Percentiles rank a stretch among this genome's conserved stretches.
Conservation (phyloP, 2,113 vertebrate species). For the Microcebus griseorufus region DNA sequence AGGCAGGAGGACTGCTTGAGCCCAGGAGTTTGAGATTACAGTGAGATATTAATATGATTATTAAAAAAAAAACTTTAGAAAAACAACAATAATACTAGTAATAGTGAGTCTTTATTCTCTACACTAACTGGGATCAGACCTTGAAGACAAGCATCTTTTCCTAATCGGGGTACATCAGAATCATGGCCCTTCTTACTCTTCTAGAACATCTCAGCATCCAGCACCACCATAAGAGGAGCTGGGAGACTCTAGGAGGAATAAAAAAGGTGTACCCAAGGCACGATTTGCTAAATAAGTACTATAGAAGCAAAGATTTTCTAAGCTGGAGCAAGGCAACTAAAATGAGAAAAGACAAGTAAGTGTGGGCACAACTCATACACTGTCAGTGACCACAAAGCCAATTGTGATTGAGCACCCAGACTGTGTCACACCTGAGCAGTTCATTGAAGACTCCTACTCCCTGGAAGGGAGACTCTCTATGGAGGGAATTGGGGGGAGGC, state of each 20-base stretch:
- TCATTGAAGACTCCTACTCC: background rate
- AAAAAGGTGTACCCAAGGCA: background rate
- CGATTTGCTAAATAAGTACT: background rate
- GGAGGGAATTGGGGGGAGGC: background rate
- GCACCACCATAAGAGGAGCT: background rate
- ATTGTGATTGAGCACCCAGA: background rate
- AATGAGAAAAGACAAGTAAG: constrained; percentile 9
- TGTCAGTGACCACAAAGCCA: background rate
- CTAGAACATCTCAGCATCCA: background rate
- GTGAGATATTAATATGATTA: no score
- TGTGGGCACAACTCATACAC: background rate
- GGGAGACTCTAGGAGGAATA: background rate
- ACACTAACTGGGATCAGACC: background rate
- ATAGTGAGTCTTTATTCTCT: constrained; percentile 16
- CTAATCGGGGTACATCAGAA: background rate
- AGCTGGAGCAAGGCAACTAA: constrained; percentile 24
- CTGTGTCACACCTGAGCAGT: background rate
- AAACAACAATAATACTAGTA: background rate
- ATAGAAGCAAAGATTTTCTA: background rate
- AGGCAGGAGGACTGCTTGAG: no score
- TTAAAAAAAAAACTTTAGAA: background rate
- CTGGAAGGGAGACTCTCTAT: background rate
- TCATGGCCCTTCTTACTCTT: background rate
- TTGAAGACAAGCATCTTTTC: constrained; percentile 16
- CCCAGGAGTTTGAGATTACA: no score